Base-by-base conservation (phyloP, 2,888 invertebrate genomes). In the Hirtodrosophila duncani region DNA sequence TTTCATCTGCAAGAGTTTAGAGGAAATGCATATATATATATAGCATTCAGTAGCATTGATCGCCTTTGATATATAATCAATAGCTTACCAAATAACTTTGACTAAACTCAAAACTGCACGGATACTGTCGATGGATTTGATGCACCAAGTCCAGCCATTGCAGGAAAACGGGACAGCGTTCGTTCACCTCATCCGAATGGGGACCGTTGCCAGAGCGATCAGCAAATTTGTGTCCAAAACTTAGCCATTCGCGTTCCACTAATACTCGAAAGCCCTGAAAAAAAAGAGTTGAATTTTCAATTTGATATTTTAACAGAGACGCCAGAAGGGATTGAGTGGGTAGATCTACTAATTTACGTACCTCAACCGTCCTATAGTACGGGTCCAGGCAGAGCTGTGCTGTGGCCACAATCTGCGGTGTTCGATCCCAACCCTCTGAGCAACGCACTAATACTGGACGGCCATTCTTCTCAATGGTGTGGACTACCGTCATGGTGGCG, bases 391-490 rank as follows among this genome's bases (percentile, higher is more conserved):
- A 88, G 27, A 99, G 89, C 87, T 98, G 94, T 8, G 97, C 96
- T 39, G 98, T 89, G 26, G 98, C 94, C 9, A 96, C 95, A 65
- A 99, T 94, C 88, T 99, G 99, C 31, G 99, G 96, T 46, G 99
- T 99, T 67, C 99, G 91, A 88, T 99, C 99, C 99, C 99, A 99
- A 33, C 99, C 99, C 88, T 99, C 99, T 2, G 97, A 97, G 87
- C 99, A 99, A 87, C 99, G 99, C 6, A 99, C 97, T 56, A 99
- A 89, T 43, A 97, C 98, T 4, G 98, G 96, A 37, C 96, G 90
- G 10, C 91, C 94, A 52, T 94, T 94, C 38, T 90, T 89, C 70
- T 93, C 93, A 52, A 96, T 91, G 0, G 94, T 93, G 52, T 92
- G 92, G 3, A 93, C 94, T 21, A 95, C 93, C 5, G 92, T 92